Percentiles rank a stretch among this genome's conserved stretches.
Conservation (phyloP, 1,140 invertebrate genomes). For the Steinernema khuongi region DNA sequence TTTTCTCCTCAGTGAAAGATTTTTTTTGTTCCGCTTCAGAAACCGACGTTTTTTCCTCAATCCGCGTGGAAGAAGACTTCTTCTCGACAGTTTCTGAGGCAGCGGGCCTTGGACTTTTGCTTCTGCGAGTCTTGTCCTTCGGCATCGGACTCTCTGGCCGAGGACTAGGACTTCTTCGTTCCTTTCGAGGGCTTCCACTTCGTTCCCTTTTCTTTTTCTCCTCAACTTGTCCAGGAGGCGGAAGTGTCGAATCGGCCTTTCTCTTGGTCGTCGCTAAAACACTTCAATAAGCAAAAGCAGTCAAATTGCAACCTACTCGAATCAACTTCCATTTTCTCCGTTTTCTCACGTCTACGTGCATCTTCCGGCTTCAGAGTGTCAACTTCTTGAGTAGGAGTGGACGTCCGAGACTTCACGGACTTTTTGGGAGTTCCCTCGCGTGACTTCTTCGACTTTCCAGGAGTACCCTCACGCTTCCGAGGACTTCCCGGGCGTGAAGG, state of each 20-base stretch:
- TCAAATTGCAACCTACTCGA: not conserved
- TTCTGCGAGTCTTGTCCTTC: too few species aligned
- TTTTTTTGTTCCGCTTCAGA: not conserved
- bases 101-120: not conserved
- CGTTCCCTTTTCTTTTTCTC: not conserved
- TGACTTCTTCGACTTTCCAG: constrained; percentile 47
- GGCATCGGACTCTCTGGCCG: not conserved
- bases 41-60: not conserved
- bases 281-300: constrained; percentile 14
- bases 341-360: constrained; percentile 11
- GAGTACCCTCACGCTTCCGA: constrained; percentile 44
- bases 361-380: constrained; percentile 24
- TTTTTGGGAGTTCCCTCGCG: constrained; percentile 56
- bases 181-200: not conserved
- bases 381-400: constrained; percentile 49
- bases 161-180: not conserved
- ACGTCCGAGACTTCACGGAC: constrained; percentile 47
- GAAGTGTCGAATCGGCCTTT: constrained; percentile 28
- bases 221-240: constrained; percentile 6
- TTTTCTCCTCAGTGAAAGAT: not conserved
- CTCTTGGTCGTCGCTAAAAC: constrained; percentile 28
- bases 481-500: constrained; percentile 49
- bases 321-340: constrained; percentile 41
- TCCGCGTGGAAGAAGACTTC: not conserved
- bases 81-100: too few species aligned